Percentiles rank a stretch among this genome's conserved stretches.
phyloP scores from a whole-genome alignment of 2,113 vertebrate genomes.

The Eudyptes chrysolophus region DNA sequence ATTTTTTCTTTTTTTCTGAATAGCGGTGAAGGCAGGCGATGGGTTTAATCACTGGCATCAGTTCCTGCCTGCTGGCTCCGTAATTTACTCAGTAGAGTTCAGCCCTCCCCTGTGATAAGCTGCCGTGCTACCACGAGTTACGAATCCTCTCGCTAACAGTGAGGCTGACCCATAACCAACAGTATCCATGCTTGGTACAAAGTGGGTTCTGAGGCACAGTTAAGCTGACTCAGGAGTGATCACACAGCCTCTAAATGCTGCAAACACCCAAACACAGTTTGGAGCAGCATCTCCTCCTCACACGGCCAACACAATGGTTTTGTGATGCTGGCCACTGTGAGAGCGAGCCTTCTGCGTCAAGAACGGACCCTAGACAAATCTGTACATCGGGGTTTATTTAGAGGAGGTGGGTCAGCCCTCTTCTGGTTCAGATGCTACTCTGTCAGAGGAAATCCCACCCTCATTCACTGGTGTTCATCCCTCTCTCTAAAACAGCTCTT shows the following conservation, averaged over 20 bases:
- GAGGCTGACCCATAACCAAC: neutral
- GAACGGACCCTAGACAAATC: neutral
- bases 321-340: neutral
- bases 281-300: neutral
- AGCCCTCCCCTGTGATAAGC: neutral
- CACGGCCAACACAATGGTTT: rapidly evolving
- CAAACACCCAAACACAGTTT: neutral
- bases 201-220: neutral
- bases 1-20: neutral
- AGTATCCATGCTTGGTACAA: neutral
- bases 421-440: neutral
- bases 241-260: neutral
- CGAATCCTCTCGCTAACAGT: neutral
- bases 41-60: slow-evolving; percentile 22
- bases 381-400: neutral
- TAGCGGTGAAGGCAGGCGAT: neutral
- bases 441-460: neutral
- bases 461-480: neutral
- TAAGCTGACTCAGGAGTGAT: neutral
- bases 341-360: neutral
- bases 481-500: neutral
- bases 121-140: neutral
- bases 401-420: neutral
- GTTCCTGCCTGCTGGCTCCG: neutral
- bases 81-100: slow-evolving; percentile 14